Conservation (phyloP, 2,888 invertebrate genomes). For the Dolichopus griseipennis region DNA sequence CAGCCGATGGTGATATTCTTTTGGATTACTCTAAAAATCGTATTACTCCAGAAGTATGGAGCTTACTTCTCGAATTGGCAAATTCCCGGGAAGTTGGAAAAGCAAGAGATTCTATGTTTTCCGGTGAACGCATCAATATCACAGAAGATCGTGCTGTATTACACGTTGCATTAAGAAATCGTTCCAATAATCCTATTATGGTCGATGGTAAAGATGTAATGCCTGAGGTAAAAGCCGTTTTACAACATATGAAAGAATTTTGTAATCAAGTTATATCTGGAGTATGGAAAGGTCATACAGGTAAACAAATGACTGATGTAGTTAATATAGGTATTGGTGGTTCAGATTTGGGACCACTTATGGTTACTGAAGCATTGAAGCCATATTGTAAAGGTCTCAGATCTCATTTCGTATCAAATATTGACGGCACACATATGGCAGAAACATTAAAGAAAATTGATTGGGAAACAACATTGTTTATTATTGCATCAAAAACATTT, state of each 20-base stretch:
- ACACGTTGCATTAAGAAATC: constrained; percentile 88
- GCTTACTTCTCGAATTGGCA: constrained; percentile 72
- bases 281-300: constrained; percentile 71
- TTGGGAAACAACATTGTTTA: constrained; percentile 92
- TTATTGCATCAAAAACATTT: constrained; percentile 98
- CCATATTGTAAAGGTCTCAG: constrained; percentile 79
- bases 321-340: constrained; percentile 99
- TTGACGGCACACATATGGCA: constrained; percentile 96
- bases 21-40: constrained; percentile 97
- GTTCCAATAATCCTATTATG: constrained; percentile 55
- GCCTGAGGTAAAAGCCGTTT: constrained; percentile 82
- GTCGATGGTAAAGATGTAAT: constrained; percentile 86
- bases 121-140: constrained; percentile 93
- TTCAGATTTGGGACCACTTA: constrained; percentile 95
- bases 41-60: constrained; percentile 66
- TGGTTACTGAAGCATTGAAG: constrained; percentile 97
- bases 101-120: constrained; percentile 84
- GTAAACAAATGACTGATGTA: constrained; percentile 90
- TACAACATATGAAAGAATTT: constrained; percentile 93
- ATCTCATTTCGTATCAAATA: constrained; percentile 94
- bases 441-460: constrained; percentile 82
- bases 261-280: constrained; percentile 65
- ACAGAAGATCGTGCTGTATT: constrained; percentile 94
- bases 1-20: constrained; percentile 81
- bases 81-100: constrained; percentile 71